These are phyloP conservation scores for Propsilocerus akamusi DNA, from an alignment of 1,140 invertebrate genomes.

Conservation along the genomic window DNA sequence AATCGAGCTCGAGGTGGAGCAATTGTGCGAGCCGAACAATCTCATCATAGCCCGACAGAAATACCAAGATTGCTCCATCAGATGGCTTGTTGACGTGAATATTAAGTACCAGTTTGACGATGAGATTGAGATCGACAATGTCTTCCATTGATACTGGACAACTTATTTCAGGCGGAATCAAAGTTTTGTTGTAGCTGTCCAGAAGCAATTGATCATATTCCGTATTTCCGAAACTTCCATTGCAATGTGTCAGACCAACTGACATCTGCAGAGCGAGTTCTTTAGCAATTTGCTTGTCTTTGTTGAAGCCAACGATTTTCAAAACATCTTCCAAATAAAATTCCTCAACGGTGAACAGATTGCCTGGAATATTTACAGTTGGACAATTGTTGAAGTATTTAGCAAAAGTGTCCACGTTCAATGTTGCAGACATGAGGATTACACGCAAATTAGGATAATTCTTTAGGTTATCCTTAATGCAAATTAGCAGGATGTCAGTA, in stretches of 20 bases:
- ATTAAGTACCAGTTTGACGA: constrained; percentile 42
- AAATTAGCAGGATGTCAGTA: constrained; percentile 80
- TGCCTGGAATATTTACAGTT: constrained; percentile 63
- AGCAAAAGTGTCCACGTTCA: constrained; percentile 61
- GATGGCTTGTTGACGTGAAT: constrained; percentile 36
- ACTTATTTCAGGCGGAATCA: too few species aligned
- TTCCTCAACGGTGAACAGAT: constrained; percentile 55
- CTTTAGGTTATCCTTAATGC: constrained; percentile 54
- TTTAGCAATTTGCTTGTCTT: constrained; percentile 11
- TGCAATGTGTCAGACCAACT: too few species aligned
- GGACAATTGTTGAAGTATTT: constrained; percentile 58
- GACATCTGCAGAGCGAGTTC: constrained; percentile 20
- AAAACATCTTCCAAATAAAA: constrained; percentile 72
- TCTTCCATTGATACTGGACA: too few species aligned
- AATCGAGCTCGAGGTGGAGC: constrained; percentile 33
- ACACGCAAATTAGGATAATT: constrained; percentile 56
- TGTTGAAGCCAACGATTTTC: constrained; percentile 18
- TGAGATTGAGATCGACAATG: constrained; percentile 48
- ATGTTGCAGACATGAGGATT: constrained; percentile 89
- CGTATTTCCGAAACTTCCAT: constrained; percentile 12
- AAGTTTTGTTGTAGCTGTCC: constrained; percentile 23
- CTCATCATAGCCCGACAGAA: constrained; percentile 62
- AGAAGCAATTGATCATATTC: constrained; percentile 22
- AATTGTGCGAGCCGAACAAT: constrained; percentile 48
- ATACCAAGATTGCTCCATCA: constrained; percentile 69